These are phyloP conservation scores for Centrocercus urophasianus DNA, from an alignment of 2,113 vertebrate species.

Conservation along the genomic window DNA sequence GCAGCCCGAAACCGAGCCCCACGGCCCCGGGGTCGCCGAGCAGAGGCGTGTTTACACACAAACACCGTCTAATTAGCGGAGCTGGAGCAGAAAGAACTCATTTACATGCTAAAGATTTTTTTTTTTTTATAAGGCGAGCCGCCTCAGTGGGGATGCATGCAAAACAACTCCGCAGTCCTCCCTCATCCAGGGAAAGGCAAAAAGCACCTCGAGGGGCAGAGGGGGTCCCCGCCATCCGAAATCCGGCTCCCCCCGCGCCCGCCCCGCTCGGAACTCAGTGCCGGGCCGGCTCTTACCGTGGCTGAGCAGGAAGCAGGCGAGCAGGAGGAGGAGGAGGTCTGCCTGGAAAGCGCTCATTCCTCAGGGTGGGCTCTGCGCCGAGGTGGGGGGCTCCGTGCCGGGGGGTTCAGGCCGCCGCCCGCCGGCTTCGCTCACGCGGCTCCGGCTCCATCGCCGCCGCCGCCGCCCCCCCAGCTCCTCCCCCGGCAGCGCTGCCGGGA, in stretches of 20 bases:
- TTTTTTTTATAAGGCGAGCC: neutral
- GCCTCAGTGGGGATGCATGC: neutral
- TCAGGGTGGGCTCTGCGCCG: constrained; percentile 48
- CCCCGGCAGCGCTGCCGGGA: constrained; percentile 37
- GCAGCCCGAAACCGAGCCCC: neutral
- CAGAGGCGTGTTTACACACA: neutral
- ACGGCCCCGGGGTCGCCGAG: neutral
- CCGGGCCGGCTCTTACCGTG: constrained; percentile 74
- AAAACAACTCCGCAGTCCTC: constrained; percentile 24
- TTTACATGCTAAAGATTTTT: constrained; percentile 55
- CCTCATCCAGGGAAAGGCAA: neutral
- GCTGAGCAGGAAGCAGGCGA: constrained; percentile 77
- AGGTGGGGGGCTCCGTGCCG: neutral
- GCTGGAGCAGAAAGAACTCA: constrained; percentile 40
- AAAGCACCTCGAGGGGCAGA: neutral
- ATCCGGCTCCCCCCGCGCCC: neutral
- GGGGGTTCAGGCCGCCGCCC: constrained; percentile 17
- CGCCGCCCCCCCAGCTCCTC: constrained; percentile 42
- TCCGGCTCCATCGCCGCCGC: constrained; percentile 42
- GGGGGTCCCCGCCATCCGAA: neutral
- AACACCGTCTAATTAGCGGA: constrained; percentile 44
- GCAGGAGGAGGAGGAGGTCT: constrained; percentile 72
- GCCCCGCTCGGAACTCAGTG: constrained; percentile 50
- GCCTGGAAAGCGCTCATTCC: constrained; percentile 79
- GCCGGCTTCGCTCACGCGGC: constrained; percentile 46